A percentile compares a stretch with the other conserved stretches of the same genome.
These are phyloP conservation scores for Larimichthys crocea DNA, from an alignment of 2,113 vertebrate genomes.

Conservation along the genomic window DNA sequence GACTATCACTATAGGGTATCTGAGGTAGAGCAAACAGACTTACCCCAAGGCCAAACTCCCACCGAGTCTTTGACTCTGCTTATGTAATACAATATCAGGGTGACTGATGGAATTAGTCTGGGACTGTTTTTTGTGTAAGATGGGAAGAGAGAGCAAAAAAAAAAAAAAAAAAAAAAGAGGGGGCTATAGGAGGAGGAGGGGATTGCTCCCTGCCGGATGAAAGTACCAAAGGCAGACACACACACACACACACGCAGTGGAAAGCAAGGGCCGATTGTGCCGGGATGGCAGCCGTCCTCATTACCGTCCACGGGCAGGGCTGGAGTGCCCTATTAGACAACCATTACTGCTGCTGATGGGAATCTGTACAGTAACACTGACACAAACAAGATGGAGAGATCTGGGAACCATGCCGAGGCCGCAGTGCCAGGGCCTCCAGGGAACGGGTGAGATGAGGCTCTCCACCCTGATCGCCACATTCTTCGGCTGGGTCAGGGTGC, in stretches of 20 bases:
- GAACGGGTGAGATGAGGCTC: slow-evolving; percentile 61
- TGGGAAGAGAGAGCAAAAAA: slow-evolving; percentile 44
- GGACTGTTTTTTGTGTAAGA: slow-evolving; percentile 56
- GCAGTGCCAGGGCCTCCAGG: slow-evolving; percentile 54
- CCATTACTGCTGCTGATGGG: slow-evolving; percentile 71
- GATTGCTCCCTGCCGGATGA: slow-evolving; percentile 24
- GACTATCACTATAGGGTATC: slow-evolving; percentile 76
- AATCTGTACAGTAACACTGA: slow-evolving; percentile 66
- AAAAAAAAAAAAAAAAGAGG: not conserved
- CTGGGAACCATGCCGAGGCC: slow-evolving; percentile 60
- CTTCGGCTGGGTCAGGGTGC: slow-evolving; percentile 57
- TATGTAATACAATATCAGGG: slow-evolving; percentile 73
- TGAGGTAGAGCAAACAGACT: slow-evolving; percentile 70
- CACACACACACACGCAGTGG: slow-evolving; percentile 7
- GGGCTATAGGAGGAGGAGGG: not conserved
- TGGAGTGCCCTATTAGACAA: slow-evolving; percentile 67
- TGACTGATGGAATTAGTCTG: slow-evolving; percentile 70
- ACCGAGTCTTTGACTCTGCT: slow-evolving; percentile 64
- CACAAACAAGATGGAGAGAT: slow-evolving; percentile 72
- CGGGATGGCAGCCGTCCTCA: slow-evolving; percentile 66
- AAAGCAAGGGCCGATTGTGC: slow-evolving; percentile 53
- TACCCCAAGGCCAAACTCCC: slow-evolving; percentile 70
- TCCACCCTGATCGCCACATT: slow-evolving; percentile 49
- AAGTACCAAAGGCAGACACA: slow-evolving; percentile 43
- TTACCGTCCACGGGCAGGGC: slow-evolving; percentile 64